phyloP scores from a whole-genome alignment of 2,113 vertebrate species.

The Pterophyllum scalare region DNA sequence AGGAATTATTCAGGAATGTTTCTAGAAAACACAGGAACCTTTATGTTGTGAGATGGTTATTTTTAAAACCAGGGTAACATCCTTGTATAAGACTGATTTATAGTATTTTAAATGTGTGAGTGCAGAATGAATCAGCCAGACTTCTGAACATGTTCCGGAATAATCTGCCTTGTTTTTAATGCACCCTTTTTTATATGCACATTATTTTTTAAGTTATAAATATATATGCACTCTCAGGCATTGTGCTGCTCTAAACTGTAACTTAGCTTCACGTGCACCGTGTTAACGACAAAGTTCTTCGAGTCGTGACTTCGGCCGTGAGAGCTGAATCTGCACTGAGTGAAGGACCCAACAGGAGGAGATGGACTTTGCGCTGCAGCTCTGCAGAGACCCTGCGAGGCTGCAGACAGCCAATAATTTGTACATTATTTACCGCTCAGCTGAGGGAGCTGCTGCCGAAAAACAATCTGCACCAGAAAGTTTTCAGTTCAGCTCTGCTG shows the following conservation, averaged over 20 bases:
- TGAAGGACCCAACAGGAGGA: not conserved
- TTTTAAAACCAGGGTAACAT: not conserved
- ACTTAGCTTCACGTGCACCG: not conserved
- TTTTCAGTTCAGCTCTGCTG: conserved; percentile 8
- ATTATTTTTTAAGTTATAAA: not conserved
- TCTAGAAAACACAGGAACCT: not conserved
- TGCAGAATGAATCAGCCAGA: not conserved
- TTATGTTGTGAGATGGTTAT: not conserved
- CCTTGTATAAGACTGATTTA: not conserved
- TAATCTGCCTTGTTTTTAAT: not conserved
- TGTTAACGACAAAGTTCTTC: not conserved
- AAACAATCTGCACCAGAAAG: conserved; percentile 12
- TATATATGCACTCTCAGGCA: not conserved
- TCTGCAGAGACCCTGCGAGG: conserved; percentile 10
- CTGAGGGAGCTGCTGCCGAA: conserved; percentile 6
- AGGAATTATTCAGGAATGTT: not conserved
- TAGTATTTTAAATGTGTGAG: not conserved
- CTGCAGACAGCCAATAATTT: conserved; percentile 16
- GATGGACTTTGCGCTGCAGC: not conserved
- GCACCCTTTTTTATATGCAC: not conserved
- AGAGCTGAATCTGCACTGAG: not conserved
- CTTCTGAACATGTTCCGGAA: not conserved
- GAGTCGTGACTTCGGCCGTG: not conserved
- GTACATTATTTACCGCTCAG: conserved; percentile 12
- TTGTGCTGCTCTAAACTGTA: not conserved